phyloP scores from a whole-genome alignment of 2,888 invertebrate species.

The Tetanocera ferruginea region DNA sequence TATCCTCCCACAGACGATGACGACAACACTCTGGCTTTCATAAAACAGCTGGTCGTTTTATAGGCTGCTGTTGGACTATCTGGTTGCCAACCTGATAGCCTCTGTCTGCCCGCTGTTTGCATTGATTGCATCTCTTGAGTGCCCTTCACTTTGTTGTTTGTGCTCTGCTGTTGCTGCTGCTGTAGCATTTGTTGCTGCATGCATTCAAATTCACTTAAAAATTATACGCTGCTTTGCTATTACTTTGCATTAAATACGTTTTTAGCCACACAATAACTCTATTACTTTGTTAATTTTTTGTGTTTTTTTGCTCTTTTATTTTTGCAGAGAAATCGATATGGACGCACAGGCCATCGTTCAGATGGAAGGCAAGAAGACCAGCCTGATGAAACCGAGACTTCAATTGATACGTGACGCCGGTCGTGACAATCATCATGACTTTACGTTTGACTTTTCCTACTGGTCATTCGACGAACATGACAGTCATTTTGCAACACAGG shows the following conservation, averaged over 20 bases:
- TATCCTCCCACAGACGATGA: neutral
- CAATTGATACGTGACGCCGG: slow-evolving; percentile 66
- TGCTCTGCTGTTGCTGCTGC: neutral
- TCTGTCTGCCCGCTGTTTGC: neutral
- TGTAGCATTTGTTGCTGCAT: neutral
- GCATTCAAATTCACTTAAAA: neutral
- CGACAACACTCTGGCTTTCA: neutral
- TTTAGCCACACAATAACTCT: slow-evolving; percentile 2
- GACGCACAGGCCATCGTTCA: slow-evolving; percentile 85
- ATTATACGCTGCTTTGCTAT: slow-evolving; percentile 8
- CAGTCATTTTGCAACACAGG: slow-evolving; percentile 83
- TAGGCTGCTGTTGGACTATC: neutral
- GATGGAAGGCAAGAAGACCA: slow-evolving; percentile 87
- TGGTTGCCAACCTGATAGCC: neutral
- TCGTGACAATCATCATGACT: slow-evolving; percentile 82
- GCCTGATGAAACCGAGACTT: slow-evolving; percentile 79
- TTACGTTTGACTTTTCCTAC: slow-evolving; percentile 91
- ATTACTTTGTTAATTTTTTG: slow-evolving; percentile 1
- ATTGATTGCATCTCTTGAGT: neutral
- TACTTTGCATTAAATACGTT: slow-evolving; percentile 24
- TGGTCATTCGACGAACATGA: slow-evolving; percentile 84
- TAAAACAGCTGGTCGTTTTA: neutral
- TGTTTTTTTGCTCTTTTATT: slow-evolving; percentile 25
- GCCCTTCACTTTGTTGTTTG: slow-evolving; percentile 24
- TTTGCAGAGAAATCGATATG: slow-evolving; percentile 84